phyloP scores from a whole-genome alignment of 2,113 vertebrate genomes.

The Ailuropoda melanoleuca region DNA sequence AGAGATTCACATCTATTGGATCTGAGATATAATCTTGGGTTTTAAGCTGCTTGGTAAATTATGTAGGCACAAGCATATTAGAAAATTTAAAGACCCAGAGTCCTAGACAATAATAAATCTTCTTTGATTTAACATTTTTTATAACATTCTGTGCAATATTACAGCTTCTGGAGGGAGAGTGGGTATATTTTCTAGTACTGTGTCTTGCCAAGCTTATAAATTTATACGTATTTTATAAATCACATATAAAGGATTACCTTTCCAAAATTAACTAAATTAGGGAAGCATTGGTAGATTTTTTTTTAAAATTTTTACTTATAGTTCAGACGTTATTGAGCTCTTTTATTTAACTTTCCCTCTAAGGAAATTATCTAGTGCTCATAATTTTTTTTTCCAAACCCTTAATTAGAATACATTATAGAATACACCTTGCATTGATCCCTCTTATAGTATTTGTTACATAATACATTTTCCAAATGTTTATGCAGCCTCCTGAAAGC shows the following conservation, averaged over 20 bases:
- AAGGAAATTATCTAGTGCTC: not conserved
- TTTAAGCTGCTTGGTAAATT: constrained; percentile 58
- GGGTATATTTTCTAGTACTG: not conserved
- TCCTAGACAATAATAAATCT: not conserved
- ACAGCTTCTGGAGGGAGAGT: not conserved
- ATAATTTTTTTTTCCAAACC: not conserved
- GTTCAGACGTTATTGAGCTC: not conserved
- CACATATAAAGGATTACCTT: not conserved
- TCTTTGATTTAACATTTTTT: not conserved
- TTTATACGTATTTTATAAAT: not conserved
- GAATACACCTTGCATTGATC: accelerated
- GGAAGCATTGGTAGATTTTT: not conserved
- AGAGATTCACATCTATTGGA: constrained; percentile 35
- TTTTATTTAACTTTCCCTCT: not conserved
- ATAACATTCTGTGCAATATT: not conserved
- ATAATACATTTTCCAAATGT: not conserved
- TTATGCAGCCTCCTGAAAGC: not conserved
- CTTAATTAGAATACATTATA: not conserved
- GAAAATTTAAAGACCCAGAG: constrained; percentile 56
- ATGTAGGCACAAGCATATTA: constrained; percentile 56
- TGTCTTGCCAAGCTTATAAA: not conserved
- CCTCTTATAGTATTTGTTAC: not conserved
- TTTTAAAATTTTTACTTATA: not conserved
- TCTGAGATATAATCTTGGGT: constrained; percentile 51
- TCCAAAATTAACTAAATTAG: not conserved